A percentile compares a stretch with the other conserved stretches of the same genome.
Evolutionary conservation across 2,113 vertebrate species (phyloP).

Genomic region (Zosterops pallidus): DNA sequence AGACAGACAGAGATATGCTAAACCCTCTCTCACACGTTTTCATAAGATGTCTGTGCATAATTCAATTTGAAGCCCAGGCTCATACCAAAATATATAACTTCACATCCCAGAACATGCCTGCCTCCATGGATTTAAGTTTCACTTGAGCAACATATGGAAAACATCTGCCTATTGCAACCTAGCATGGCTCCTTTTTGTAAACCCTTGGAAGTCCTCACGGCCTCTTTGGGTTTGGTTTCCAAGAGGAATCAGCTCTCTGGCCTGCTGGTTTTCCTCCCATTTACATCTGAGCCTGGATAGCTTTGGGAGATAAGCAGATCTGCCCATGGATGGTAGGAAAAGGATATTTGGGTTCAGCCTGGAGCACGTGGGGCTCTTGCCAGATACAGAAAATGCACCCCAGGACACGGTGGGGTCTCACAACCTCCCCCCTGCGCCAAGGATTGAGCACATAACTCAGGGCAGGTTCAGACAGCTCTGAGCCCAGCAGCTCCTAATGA

Average conservation of each 20-base stretch:
- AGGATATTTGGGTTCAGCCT: not conserved
- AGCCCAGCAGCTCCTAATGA: not conserved
- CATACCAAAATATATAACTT: constrained; percentile 51
- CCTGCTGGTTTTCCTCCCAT: constrained; percentile 53
- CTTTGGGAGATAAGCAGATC: constrained; percentile 8
- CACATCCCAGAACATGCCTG: constrained; percentile 14
- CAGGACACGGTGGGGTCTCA: not conserved
- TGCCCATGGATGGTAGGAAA: not conserved
- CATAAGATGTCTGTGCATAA: constrained; percentile 53
- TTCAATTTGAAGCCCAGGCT: constrained; percentile 62
- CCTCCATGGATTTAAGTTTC: constrained; percentile 47
- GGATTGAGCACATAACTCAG: not conserved
- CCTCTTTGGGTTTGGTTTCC: constrained; percentile 55
- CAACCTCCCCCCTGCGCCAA: not conserved
- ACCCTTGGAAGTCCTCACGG: constrained; percentile 44
- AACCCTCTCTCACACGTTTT: constrained; percentile 40
- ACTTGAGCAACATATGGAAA: constrained; percentile 73
- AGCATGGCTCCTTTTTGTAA: constrained; percentile 24
- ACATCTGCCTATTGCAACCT: constrained; percentile 66
- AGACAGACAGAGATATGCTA: constrained; percentile 40
- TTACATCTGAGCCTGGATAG: not conserved
- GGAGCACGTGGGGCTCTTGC: not conserved
- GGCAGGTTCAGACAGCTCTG: not conserved
- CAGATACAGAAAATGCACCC: not conserved
- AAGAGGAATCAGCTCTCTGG: constrained; percentile 31